Conservation (phyloP, 2,888 invertebrate genomes). For the Nasonovia ribisnigri region DNA sequence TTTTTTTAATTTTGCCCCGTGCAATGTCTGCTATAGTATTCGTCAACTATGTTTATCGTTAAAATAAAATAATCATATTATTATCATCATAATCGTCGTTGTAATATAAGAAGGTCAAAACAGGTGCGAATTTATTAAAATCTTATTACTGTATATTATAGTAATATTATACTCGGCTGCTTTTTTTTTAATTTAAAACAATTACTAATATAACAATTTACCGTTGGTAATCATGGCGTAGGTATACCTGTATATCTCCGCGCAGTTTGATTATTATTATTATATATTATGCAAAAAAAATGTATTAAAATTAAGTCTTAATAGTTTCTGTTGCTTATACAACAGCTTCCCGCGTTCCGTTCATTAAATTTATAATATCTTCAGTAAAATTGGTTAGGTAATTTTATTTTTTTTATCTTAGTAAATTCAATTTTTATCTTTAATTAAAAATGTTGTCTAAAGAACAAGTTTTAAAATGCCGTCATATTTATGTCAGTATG, state of each 20-base stretch:
- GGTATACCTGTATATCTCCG: not conserved
- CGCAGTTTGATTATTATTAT: not conserved
- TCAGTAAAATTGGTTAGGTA: not conserved
- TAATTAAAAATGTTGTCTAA: not conserved
- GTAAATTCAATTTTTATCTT: not conserved
- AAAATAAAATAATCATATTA: not conserved
- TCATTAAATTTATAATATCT: not conserved
- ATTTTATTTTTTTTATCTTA: not conserved
- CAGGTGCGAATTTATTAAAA: not conserved
- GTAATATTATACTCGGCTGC: not conserved
- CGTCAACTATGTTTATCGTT: not conserved
- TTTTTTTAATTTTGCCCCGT: not conserved
- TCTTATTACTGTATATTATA: not conserved
- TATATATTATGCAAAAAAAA: not conserved
- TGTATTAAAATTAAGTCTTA: not conserved
- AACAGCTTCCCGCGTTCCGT: not conserved
- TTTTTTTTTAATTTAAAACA: not conserved
- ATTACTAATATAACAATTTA: not conserved
- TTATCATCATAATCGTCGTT: no score
- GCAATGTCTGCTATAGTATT: not conserved
- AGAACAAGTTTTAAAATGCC: not conserved
- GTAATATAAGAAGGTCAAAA: not conserved
- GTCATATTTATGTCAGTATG: not conserved
- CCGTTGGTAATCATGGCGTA: not conserved
- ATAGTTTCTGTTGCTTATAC: not conserved